A percentile compares a stretch with the other conserved stretches of the same genome.
These are phyloP conservation scores for Amblyjoppa proteus DNA, from an alignment of 2,888 invertebrate genomes.

Conservation along the genomic window DNA sequence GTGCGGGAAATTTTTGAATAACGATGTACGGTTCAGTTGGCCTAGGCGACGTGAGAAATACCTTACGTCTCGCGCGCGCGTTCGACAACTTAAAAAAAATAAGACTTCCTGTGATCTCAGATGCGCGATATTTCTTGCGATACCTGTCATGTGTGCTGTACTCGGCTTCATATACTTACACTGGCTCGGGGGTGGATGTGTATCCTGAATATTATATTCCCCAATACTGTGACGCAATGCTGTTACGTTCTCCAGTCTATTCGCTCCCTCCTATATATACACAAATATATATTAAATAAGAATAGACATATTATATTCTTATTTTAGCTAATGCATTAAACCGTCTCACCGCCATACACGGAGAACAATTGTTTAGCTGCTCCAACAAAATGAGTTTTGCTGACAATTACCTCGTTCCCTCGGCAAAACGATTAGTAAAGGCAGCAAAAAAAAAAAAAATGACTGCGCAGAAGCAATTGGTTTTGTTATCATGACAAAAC, in stretches of 20 bases:
- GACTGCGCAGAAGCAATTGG: too few species aligned
- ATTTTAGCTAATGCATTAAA: too few species aligned
- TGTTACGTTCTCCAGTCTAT: neutral
- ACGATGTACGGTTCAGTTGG: conserved; percentile 50
- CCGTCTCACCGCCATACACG: neutral
- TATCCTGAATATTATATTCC: neutral
- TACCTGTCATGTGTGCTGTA: neutral
- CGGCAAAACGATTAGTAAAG: too few species aligned
- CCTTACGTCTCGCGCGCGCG: conserved; percentile 3
- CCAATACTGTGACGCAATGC: neutral
- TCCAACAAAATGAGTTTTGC: too few species aligned
- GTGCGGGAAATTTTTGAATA: conserved; percentile 61
- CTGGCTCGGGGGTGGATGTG: neutral
- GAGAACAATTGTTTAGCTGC: too few species aligned
- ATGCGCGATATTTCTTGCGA: neutral
- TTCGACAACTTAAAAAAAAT: conserved; percentile 5
- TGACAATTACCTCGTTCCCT: too few species aligned
- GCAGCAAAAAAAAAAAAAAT: too few species aligned
- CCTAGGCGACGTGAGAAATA: conserved; percentile 32
- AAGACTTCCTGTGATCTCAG: neutral
- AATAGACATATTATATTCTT: too few species aligned
- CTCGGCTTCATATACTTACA: too few species aligned
- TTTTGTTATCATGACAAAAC: too few species aligned
- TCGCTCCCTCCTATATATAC: neutral
- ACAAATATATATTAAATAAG: neutral